Evolutionary conservation across 1,140 invertebrate species (phyloP).

Genomic region (Bilobella aurantiaca): DNA sequence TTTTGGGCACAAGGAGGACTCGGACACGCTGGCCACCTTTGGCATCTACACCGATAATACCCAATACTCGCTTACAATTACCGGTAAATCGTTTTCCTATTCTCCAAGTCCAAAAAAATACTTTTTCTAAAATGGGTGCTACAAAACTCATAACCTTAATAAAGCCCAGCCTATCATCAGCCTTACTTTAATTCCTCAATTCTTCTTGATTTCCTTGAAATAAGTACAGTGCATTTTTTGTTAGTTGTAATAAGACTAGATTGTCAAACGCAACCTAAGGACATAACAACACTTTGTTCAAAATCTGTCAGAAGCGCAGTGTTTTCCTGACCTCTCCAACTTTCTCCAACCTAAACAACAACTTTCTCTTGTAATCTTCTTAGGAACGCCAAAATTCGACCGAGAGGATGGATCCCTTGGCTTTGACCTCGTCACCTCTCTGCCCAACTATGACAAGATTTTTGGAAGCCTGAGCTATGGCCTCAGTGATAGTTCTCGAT

Average conservation of each 20-base stretch:
- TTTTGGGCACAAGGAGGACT: conserved; percentile 31
- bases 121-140: neutral
- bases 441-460: conserved; percentile 33
- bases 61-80: conserved; percentile 30
- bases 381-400: conserved; percentile 33
- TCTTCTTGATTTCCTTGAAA: too few species aligned
- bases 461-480: conserved; percentile 34
- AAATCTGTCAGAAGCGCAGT: too few species aligned
- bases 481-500: conserved; percentile 27
- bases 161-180: too few species aligned
- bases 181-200: too few species aligned
- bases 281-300: too few species aligned
- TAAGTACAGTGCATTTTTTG: too few species aligned
- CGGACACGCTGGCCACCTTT: conserved; percentile 24
- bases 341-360: neutral
- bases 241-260: too few species aligned
- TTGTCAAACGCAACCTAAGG: too few species aligned
- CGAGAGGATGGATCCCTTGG: conserved; percentile 32
- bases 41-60: conserved; percentile 30
- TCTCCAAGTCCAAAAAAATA: too few species aligned
- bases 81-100: conserved; percentile 17
- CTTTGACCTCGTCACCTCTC: conserved; percentile 31
- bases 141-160: too few species aligned
- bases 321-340: too few species aligned
- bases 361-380: neutral